These are phyloP conservation scores for Macrobrachium rosenbergii DNA, from an alignment of 1,140 invertebrate species.

Conservation along the genomic window DNA sequence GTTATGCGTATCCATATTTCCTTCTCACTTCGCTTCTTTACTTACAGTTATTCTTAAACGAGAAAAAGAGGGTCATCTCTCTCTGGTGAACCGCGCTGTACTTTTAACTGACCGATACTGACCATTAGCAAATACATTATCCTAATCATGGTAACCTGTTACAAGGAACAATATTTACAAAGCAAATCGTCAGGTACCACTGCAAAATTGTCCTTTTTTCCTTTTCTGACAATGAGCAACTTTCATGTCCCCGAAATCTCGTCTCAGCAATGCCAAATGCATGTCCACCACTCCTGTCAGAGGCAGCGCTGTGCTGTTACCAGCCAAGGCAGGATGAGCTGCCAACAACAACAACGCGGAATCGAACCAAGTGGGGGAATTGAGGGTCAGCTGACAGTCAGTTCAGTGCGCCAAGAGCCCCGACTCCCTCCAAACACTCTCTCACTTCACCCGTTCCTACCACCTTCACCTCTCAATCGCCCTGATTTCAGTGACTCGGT, in stretches of 20 bases:
- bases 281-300: conserved; percentile 27
- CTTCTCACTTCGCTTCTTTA: too few relatives aligned
- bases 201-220: not conserved
- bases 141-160: not conserved
- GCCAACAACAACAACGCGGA: conserved; percentile 22
- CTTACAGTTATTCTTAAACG: too few relatives aligned
- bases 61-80: too few relatives aligned
- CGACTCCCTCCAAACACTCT: too few relatives aligned
- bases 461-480: too few relatives aligned
- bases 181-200: not conserved
- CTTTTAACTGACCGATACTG: too few relatives aligned
- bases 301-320: conserved; percentile 35
- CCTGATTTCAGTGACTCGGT: too few relatives aligned
- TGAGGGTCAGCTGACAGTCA: conserved; percentile 35
- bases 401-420: conserved; percentile 21
- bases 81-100: too few relatives aligned
- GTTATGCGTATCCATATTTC: too few relatives aligned
- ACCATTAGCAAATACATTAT: not conserved
- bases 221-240: too few relatives aligned
- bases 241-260: too few relatives aligned
- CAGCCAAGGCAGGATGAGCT: conserved; percentile 23
- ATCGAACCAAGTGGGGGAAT: not conserved
- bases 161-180: not conserved
- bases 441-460: not conserved
- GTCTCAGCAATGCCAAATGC: conserved; percentile 2